Evolutionary conservation across 2,797 vertebrate species (phyloP).

Genomic region (Lycodopsis pacificus): DNA sequence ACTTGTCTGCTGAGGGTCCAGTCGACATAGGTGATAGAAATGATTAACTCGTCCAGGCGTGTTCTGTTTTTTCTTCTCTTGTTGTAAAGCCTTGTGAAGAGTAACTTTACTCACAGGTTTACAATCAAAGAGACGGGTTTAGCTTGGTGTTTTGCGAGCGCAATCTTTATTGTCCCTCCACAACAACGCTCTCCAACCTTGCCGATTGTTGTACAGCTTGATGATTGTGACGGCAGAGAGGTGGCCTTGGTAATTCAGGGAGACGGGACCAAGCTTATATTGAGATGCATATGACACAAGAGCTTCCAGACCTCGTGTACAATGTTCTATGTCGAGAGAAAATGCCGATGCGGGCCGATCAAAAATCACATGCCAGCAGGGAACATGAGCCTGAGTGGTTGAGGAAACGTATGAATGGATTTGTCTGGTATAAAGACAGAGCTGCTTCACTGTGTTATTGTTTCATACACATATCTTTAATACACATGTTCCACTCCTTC

Average conservation of each 20-base stretch:
- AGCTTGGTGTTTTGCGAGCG: neutral
- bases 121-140: conserved; percentile 27
- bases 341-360: conserved; percentile 59
- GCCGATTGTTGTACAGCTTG: neutral
- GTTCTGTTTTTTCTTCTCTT: neutral
- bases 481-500: conserved; percentile 36
- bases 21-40: conserved; percentile 33
- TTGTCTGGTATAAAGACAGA: conserved; percentile 65
- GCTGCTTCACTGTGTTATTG: conserved; percentile 53
- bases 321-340: conserved; percentile 47
- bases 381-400: conserved; percentile 53
- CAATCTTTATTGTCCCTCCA: conserved; percentile 7
- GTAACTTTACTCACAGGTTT: conserved; percentile 16
- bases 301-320: conserved; percentile 33
- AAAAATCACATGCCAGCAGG: conserved; percentile 53
- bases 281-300: conserved; percentile 27
- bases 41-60: conserved; percentile 50
- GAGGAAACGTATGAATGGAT: conserved; percentile 74
- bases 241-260: conserved; percentile 21
- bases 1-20: neutral
- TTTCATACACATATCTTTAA: conserved; percentile 55
- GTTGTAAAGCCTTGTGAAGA: conserved; percentile 29
- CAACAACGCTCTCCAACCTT: neutral
- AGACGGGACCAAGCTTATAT: conserved; percentile 25
- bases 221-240: conserved; percentile 17